Base-by-base conservation (phyloP, 2,888 invertebrate genomes). In the Colostygia pectinataria region DNA sequence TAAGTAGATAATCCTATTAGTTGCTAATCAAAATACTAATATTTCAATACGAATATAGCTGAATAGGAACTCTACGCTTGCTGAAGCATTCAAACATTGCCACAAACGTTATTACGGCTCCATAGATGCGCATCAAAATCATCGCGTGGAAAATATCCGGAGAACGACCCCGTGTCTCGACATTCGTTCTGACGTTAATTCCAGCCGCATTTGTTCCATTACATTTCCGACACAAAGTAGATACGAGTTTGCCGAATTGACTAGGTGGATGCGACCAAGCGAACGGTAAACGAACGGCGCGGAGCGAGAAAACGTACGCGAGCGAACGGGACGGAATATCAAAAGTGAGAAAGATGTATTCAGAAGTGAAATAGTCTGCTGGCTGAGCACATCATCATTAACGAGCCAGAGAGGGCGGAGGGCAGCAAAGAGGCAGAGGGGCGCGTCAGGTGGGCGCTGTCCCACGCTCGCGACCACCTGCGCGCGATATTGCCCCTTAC, bases 351-450 rank as follows among this genome's bases (percentile, higher is more conserved):
- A 90, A 90, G 91, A 91, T 91, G 91, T 91, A 91, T 92, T 91
- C 91, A 92, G 92, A 92, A 92, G 92, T 93, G 92, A 92, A 93
- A 92, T 92, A 93, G 93, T 93, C 93, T 92, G 92, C 92, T 92
- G 93, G 93, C 93, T 92, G 93, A 92, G 91, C 93, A 93, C 93
- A 93, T 93, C 93, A 93, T 93, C 93, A 93, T 93, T 93, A 93
- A 93, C 93, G 93, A 93, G 93, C 91, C 91, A 92, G 91, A 77
- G 89, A 87, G 87, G 87, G 87, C 83, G 87, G 90, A 88, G 89
- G 90, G 91, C 89, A 88, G 89, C 89, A 79, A 89, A 89, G 88
- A 90, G 90, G 88, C 87, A 83, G 83, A 91, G 92, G 92, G 91
- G 81, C 75, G 80, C 88, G 91, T 80, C 90, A 90, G 88, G 88